phyloP scores from a whole-genome alignment of 2,888 invertebrate species.

The Dione juno region DNA sequence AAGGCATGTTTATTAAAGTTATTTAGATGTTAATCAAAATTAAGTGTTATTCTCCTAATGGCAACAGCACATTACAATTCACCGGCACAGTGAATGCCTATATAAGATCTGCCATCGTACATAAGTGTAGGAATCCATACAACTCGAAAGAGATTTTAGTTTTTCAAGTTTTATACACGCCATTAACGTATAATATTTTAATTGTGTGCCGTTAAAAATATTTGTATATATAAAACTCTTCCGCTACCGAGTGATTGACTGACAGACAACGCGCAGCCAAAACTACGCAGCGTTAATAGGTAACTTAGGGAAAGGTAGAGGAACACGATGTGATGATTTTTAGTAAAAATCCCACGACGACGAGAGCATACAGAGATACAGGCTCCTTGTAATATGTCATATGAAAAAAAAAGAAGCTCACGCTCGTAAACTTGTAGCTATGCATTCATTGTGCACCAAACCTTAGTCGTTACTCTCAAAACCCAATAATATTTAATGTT shows the following conservation, averaged over 20 bases:
- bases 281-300: too few species aligned
- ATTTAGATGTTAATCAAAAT: background rate
- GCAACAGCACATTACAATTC: constrained; percentile 2
- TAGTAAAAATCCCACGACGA: too few species aligned
- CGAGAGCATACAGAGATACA: too few species aligned
- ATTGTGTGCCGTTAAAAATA: too few species aligned
- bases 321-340: too few species aligned
- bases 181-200: too few species aligned
- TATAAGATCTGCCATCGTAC: background rate
- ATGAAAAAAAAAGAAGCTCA: background rate
- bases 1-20: constrained; percentile 54
- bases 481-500: background rate
- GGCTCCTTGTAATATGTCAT: background rate
- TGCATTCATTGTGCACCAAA: background rate
- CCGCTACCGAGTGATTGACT: too few species aligned
- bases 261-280: too few species aligned
- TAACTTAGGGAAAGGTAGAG: too few species aligned
- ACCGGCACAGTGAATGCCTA: background rate
- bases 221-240: too few species aligned
- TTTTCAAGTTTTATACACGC: background rate
- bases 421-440: background rate
- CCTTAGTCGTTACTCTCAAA: background rate
- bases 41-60: background rate
- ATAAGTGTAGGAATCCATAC: background rate
- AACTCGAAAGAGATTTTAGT: background rate